These are phyloP conservation scores for Cebus imitator DNA, from an alignment of 2,113 vertebrate genomes.

Conservation along the genomic window DNA sequence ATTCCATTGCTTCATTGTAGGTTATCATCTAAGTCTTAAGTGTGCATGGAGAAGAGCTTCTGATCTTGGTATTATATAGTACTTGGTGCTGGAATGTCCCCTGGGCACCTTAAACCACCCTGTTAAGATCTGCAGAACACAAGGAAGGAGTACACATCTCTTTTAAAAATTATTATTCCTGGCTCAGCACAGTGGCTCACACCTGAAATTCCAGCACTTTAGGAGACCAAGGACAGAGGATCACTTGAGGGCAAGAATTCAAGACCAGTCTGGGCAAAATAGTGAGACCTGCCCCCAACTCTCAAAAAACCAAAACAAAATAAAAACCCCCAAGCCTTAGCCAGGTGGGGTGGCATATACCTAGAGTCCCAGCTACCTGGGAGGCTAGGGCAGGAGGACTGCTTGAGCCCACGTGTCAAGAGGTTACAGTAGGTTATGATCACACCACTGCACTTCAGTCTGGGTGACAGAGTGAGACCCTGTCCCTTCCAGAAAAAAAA, in stretches of 20 bases:
- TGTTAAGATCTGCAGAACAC: not conserved
- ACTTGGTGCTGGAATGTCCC: not conserved
- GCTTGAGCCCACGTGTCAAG: no score
- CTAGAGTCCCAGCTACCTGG: no score
- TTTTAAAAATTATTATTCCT: not conserved
- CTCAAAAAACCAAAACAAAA: not conserved
- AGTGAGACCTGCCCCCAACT: not conserved
- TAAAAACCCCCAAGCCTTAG: not conserved
- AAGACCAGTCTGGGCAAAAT: not conserved
- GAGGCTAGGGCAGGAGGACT: no score
- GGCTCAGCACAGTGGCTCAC: not conserved
- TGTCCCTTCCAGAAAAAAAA: not conserved
- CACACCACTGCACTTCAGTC: no score
- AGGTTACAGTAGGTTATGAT: no score
- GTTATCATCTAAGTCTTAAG: rapidly evolving
- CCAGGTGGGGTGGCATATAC: no score
- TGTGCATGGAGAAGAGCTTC: not conserved
- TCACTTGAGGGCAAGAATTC: not conserved
- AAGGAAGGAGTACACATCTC: not conserved
- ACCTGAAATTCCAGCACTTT: not conserved
- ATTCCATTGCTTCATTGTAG: not conserved
- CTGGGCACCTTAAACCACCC: not conserved
- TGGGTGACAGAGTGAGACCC: no score
- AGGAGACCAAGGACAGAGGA: not conserved
- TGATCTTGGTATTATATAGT: not conserved